Percentiles rank a stretch among this genome's conserved stretches.
phyloP scores from a whole-genome alignment of 2,888 invertebrate genomes.

The Rhamphomyia laevipes region DNA sequence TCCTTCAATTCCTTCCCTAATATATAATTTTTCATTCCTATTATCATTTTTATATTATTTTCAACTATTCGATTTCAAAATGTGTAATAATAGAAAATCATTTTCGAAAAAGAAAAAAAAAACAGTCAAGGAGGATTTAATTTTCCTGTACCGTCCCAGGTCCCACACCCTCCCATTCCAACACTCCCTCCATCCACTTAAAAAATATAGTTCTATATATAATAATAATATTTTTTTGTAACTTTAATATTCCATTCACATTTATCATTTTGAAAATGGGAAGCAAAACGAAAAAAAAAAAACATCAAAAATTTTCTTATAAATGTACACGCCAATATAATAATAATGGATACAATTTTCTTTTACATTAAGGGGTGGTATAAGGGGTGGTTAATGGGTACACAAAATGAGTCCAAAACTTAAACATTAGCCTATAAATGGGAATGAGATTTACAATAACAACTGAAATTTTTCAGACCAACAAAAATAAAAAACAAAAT shows the following conservation, averaged over 20 bases:
- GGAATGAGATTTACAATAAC: too few species aligned
- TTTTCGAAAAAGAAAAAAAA: not conserved
- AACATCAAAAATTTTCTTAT: too few species aligned
- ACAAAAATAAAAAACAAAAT: conserved; percentile 15
- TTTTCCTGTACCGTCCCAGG: conserved; percentile 2
- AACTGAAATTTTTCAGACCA: not conserved
- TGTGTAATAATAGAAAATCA: conserved; percentile 17
- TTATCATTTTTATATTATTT: too few species aligned
- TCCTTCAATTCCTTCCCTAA: too few species aligned
- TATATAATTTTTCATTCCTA: too few species aligned
- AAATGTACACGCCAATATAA: too few species aligned
- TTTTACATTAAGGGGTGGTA: too few species aligned
- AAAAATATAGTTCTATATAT: not conserved
- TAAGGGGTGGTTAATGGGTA: too few species aligned
- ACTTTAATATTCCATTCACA: conserved; percentile 35
- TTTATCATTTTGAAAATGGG: conserved; percentile 31
- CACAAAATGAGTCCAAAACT: too few species aligned
- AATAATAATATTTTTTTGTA: not conserved
- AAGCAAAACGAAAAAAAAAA: too few species aligned
- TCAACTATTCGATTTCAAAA: conserved; percentile 9
- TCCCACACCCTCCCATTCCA: not conserved
- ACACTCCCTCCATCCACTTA: conserved; percentile 8
- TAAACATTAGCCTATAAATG: too few species aligned
- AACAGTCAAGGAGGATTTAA: not conserved
- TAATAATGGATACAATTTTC: too few species aligned